Conservation (phyloP, 2,797 vertebrate genomes). For the Oreochromis grahami region DNA sequence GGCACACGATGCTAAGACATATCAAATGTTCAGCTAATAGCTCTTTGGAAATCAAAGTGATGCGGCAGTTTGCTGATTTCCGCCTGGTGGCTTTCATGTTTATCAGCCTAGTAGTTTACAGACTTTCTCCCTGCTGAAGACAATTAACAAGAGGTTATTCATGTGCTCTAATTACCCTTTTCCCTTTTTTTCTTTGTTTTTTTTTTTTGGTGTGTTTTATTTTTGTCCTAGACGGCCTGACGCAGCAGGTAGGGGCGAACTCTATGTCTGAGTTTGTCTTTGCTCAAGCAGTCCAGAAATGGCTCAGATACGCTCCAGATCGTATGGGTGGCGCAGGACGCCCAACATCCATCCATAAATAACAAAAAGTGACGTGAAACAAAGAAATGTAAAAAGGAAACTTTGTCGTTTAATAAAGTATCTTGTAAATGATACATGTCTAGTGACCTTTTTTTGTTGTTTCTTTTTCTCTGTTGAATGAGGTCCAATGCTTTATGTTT, state of each 20-base stretch:
- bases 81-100: background rate
- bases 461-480: background rate
- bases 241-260: background rate
- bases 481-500: background rate
- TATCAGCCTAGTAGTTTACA: background rate
- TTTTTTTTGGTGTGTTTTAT: background rate
- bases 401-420: background rate
- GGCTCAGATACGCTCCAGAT: background rate
- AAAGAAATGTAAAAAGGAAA: background rate
- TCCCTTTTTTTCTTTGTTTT: background rate
- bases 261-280: background rate
- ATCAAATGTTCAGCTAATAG: background rate
- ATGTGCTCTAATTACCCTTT: background rate
- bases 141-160: background rate
- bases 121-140: background rate
- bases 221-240: background rate
- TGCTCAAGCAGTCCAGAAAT: background rate
- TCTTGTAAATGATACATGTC: background rate
- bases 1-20: background rate
- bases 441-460: background rate
- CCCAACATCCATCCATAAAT: background rate
- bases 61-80: background rate
- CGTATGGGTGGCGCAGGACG: fast-evolving
- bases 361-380: background rate
- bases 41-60: background rate